A percentile compares a stretch with the other conserved stretches of the same genome.
These are phyloP conservation scores for Campopleginae sp. DNA, from an alignment of 2,888 invertebrate genomes.

Conservation along the genomic window DNA sequence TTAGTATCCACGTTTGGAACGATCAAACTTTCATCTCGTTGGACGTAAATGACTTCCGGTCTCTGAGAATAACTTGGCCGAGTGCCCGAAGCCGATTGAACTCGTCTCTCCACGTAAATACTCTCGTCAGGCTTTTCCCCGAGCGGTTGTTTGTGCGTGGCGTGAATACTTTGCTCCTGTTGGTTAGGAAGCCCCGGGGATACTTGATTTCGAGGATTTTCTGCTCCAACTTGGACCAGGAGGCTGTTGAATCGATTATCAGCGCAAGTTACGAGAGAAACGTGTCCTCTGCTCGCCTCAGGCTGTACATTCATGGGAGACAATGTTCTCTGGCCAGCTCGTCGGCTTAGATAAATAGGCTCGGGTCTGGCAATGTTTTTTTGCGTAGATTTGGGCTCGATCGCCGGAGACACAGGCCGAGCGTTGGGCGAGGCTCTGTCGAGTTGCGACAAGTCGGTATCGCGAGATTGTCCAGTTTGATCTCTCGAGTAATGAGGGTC, in stretches of 20 bases:
- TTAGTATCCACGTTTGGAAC: conserved; percentile 30
- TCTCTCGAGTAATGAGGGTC: conserved; percentile 41
- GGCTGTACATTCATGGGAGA: conserved; percentile 56
- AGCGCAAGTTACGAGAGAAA: conserved; percentile 24
- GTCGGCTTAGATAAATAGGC: conserved; percentile 73
- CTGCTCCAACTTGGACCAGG: conserved; percentile 52
- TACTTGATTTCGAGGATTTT: conserved; percentile 26
- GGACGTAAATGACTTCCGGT: conserved; percentile 66
- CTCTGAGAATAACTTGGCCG: conserved; percentile 50
- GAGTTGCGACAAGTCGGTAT: conserved; percentile 25
- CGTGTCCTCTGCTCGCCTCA: conserved; percentile 27
- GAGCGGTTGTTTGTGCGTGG: conserved; percentile 18
- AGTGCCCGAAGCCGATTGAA: conserved; percentile 55
- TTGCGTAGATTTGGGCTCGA: conserved; percentile 35
- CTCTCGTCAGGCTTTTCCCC: conserved; percentile 28
- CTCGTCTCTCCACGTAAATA: conserved; percentile 51
- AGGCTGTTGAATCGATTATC: conserved; percentile 52
- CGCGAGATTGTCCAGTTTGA: conserved; percentile 14
- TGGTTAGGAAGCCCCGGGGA: conserved; percentile 20
- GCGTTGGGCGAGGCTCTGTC: conserved; percentile 52
- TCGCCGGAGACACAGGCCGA: conserved; percentile 62
- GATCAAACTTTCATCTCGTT: conserved; percentile 41
- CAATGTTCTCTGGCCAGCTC: conserved; percentile 44
- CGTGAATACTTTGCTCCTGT: conserved; percentile 15
- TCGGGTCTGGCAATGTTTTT: conserved; percentile 74